Percentiles rank a stretch among this genome's conserved stretches.
phyloP scores from a whole-genome alignment of 2,888 invertebrate genomes.

The Phlogophora meticulosa region DNA sequence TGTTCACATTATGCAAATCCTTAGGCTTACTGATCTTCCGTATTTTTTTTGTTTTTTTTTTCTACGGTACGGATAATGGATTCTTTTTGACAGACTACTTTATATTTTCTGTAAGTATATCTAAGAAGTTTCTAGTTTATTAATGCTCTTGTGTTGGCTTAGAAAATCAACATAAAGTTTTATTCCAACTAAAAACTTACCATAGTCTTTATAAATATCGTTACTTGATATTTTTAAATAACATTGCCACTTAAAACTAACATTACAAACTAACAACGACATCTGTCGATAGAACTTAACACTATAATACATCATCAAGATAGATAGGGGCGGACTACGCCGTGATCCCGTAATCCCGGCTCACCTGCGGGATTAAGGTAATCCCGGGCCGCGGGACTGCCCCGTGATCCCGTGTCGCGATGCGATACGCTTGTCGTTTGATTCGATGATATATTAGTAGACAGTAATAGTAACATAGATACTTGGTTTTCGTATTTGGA shows the following conservation, averaged over 20 bases:
- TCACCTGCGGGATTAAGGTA: conserved; percentile 83
- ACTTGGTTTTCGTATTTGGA: conserved; percentile 4
- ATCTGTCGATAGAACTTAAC: conserved; percentile 79
- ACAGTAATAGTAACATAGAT: conserved; percentile 5
- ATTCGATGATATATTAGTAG: conserved; percentile 62
- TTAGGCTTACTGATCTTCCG: too few relatives aligned
- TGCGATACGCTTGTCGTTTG: conserved; percentile 64
- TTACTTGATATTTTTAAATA: background rate
- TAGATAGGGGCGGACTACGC: conserved; percentile 73
- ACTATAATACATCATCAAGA: conserved; percentile 85
- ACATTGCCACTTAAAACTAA: conserved; percentile 30
- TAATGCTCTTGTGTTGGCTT: too few relatives aligned
- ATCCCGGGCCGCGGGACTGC: conserved; percentile 69
- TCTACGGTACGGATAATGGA: too few relatives aligned
- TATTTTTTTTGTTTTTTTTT: too few relatives aligned
- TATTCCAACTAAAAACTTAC: too few relatives aligned
- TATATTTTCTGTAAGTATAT: too few relatives aligned
- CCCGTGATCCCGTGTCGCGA: conserved; percentile 67
- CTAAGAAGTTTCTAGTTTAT: too few relatives aligned
- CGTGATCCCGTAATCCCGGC: conserved; percentile 76
- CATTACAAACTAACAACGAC: conserved; percentile 68
- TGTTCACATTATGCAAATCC: too few relatives aligned
- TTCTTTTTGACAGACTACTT: too few relatives aligned
- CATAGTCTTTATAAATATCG: too few relatives aligned
- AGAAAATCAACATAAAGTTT: too few relatives aligned